Conservation (phyloP, 2,888 invertebrate species). For the Drosophila incognita region DNA sequence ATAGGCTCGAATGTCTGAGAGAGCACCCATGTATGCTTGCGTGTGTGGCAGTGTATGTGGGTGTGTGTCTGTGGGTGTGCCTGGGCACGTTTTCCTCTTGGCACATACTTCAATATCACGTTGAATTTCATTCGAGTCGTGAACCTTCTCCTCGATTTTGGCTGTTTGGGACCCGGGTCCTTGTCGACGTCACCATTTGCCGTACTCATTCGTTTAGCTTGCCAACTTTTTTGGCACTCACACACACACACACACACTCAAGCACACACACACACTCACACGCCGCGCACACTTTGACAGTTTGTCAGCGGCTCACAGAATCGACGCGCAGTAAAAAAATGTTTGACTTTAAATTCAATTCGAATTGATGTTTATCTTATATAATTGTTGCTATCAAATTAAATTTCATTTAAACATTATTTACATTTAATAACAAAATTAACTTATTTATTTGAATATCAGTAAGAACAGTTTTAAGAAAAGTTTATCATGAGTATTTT, state of each 20-base stretch:
- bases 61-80: conserved; percentile 28
- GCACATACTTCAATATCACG: conserved; percentile 81
- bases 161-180: conserved; percentile 6
- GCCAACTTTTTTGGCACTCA: conserved; percentile 78
- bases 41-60: conserved; percentile 17
- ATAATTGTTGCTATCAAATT: neutral
- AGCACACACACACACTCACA: neutral
- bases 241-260: conserved; percentile 50
- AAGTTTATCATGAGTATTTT: neutral
- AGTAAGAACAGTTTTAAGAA: neutral
- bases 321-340: conserved; percentile 8
- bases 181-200: conserved; percentile 64
- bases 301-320: conserved; percentile 65
- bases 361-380: neutral
- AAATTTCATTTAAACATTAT: neutral
- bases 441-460: neutral
- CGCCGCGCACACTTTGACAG: conserved; percentile 69
- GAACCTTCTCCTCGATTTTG: conserved; percentile 35
- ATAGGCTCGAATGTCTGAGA: conserved; percentile 15
- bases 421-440: neutral
- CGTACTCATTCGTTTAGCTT: conserved; percentile 69
- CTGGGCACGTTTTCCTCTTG: conserved; percentile 74
- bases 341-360: conserved; percentile 3
- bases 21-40: conserved; percentile 19
- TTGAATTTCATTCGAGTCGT: conserved; percentile 79